Base-by-base conservation (phyloP, 2,797 vertebrate species). In the Enteromius radiatus region DNA sequence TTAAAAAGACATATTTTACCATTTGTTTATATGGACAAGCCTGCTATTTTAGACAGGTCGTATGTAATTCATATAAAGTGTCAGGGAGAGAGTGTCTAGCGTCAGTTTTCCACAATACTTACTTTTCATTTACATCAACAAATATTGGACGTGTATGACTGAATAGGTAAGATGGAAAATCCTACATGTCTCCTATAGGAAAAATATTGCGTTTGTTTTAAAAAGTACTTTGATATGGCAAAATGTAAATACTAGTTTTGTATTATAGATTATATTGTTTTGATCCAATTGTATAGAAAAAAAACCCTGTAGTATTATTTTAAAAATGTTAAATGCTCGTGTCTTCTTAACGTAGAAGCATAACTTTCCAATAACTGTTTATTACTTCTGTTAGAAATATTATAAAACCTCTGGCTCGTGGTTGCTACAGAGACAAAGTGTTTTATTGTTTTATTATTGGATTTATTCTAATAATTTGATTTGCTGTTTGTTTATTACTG, bases 11-110 rank as follows among this genome's bases (percentile, higher is more conserved):
- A 68, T 78, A 74, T 59, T 63, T 68, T 75, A 59, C 28, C 23
- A 63, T 61, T 54, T 85, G 69, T 82, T 79, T 79, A 74, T 82
- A 69, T 79, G 63, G 56, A 82, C 74, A 77, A 71, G 69, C 36
- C 33, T 83, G 64, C 69, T 69, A 61, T 85, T 85, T 82, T 59
- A 41, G 47, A 67, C 80, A 49, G 54, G 56, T 65, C 6, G 45
- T 82, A 63, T 76, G 61, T 74, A 56, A 82, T 85, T 78, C 54
- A 76, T 52, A 49, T 71, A 38, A 70, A 56, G 31, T 70, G 65
- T 26, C 52, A n/a, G 56, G 36, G 6, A 56, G 54, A 33, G 28
- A 31, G 71, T 47, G 61, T 41, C 69, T 67, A 10, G 49, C 15
- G 43, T 49, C 52, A 69, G 21, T 59, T 56, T 82, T 76, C 81